phyloP scores from a whole-genome alignment of 2,797 vertebrate species.

The Natrix natrix region DNA sequence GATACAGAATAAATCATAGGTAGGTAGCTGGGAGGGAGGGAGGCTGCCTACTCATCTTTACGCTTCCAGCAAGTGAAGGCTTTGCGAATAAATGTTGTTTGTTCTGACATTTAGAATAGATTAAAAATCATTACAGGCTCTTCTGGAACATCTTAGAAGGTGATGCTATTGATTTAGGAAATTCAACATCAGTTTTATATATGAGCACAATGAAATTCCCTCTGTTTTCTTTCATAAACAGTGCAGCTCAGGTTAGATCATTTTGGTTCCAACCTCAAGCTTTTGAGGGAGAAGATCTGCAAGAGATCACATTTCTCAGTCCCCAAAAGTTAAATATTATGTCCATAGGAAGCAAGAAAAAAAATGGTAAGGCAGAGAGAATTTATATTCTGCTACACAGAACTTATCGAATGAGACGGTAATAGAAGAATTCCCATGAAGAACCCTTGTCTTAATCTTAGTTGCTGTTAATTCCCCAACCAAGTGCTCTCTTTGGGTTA shows the following conservation, averaged over 20 bases:
- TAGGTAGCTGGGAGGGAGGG: neutral
- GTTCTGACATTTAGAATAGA: slow-evolving; percentile 68
- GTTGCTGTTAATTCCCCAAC: neutral
- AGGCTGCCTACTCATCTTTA: neutral
- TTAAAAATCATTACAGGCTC: slow-evolving; percentile 64
- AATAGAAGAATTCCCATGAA: neutral
- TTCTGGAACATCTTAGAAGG: slow-evolving; percentile 65
- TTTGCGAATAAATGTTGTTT: slow-evolving; percentile 50
- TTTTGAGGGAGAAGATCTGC: neutral
- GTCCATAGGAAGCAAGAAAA: neutral
- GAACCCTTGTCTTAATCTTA: neutral
- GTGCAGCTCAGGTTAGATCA: neutral
- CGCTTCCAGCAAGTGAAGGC: slow-evolving; percentile 31
- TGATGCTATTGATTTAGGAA: slow-evolving; percentile 64
- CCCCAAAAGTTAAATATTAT: neutral
- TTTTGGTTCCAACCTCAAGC: neutral
- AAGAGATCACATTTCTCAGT: neutral
- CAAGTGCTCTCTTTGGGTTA: neutral
- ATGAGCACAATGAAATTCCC: slow-evolving; percentile 32
- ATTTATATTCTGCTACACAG: neutral
- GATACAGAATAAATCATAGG: neutral
- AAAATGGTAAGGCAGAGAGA: neutral
- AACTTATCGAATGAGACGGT: neutral
- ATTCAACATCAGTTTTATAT: slow-evolving; percentile 55
- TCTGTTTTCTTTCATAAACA: neutral